Conservation (phyloP, 1,140 invertebrate genomes). For the Pseudomyrmex pallidus region DNA sequence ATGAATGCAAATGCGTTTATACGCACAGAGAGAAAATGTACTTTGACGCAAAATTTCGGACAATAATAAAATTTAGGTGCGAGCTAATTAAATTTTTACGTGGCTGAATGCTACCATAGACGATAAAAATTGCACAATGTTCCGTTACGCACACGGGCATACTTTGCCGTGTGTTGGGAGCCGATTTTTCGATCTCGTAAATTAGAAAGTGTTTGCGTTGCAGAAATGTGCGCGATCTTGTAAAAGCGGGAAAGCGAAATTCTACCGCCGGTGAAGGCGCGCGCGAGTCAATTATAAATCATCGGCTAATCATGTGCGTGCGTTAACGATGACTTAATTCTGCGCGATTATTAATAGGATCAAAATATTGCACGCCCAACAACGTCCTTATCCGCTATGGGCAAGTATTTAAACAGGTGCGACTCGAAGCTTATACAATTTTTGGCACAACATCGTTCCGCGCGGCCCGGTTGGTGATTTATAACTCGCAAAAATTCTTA, state of each 20-base stretch:
- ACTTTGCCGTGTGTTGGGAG: background rate
- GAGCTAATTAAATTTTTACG: background rate
- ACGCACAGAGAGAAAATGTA: background rate
- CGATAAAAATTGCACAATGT: slow-evolving; percentile 5
- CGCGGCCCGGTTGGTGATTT: slow-evolving; percentile 40
- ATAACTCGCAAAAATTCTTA: slow-evolving; percentile 33
- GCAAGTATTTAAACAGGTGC: slow-evolving; percentile 58
- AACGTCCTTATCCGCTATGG: slow-evolving; percentile 7
- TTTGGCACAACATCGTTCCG: slow-evolving; percentile 58
- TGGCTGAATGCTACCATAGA: background rate
- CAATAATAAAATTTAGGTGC: background rate
- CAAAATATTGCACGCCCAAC: background rate
- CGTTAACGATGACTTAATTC: slow-evolving; percentile 43
- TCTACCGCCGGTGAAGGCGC: background rate
- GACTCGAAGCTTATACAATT: background rate
- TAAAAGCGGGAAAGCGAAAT: slow-evolving; percentile 32
- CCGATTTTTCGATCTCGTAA: slow-evolving; percentile 7
- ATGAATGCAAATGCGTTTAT: too few species aligned
- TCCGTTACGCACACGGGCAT: background rate
- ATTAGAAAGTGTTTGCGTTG: slow-evolving; percentile 46
- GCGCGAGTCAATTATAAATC: slow-evolving; percentile 21
- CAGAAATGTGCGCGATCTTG: slow-evolving; percentile 8
- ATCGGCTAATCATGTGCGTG: slow-evolving; percentile 26
- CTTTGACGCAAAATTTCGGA: background rate
- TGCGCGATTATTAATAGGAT: slow-evolving; percentile 34